These are phyloP conservation scores for Umimayanthus kanabou DNA, from an alignment of 92 coral and sea anemone species.

Conservation along the genomic window DNA sequence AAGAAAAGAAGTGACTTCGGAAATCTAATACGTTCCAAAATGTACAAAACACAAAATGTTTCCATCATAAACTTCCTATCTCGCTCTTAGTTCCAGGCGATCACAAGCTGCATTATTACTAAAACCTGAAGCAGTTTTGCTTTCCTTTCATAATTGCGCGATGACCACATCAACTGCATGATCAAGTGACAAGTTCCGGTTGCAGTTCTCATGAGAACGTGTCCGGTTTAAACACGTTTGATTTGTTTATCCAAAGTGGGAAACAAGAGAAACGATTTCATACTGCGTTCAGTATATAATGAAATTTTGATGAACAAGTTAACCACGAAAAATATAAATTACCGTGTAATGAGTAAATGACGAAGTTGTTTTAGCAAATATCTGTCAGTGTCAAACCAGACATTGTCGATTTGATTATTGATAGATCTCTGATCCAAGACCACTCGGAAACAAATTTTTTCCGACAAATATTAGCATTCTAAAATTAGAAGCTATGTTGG, in stretches of 20 bases:
- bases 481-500: neutral
- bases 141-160: neutral
- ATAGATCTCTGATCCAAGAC: neutral
- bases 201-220: neutral
- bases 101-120: neutral
- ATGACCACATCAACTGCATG: neutral
- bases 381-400: constrained; percentile 19
- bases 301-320: neutral
- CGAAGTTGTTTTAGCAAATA: neutral
- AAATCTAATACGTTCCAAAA: too few relatives aligned
- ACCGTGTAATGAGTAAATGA: neutral
- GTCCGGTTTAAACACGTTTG: neutral
- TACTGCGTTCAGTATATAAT: neutral
- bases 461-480: neutral
- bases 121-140: neutral
- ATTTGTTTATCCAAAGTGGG: neutral
- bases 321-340: neutral
- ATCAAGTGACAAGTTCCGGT: neutral
- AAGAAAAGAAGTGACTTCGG: neutral
- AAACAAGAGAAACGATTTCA: neutral
- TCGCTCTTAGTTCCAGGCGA: neutral
- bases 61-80: neutral
- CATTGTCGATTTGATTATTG: neutral
- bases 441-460: neutral
- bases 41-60: neutral